These are phyloP conservation scores for Ceratotherium simum DNA, from an alignment of 2,113 vertebrate genomes.

Conservation along the genomic window DNA sequence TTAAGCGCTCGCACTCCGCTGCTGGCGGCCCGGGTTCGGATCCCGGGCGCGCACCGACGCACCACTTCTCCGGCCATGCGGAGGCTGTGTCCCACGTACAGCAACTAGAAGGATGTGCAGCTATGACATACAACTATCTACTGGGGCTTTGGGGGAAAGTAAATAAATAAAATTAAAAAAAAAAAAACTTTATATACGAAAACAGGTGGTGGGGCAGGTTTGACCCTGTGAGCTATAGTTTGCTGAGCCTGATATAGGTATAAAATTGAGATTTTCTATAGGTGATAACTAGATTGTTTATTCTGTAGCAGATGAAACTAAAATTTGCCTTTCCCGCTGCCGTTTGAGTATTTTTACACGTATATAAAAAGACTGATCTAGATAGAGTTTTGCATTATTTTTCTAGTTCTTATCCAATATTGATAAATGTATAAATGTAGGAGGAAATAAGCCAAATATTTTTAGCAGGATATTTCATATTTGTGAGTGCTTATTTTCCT, in stretches of 20 bases:
- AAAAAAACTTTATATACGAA: constrained; percentile 18
- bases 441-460: constrained; percentile 3
- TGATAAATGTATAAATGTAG: background rate
- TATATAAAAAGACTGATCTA: background rate
- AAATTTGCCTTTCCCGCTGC: background rate
- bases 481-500: background rate
- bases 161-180: too few relatives aligned
- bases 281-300: background rate
- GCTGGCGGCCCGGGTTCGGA: too few relatives aligned
- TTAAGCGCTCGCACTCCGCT: too few relatives aligned
- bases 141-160: too few relatives aligned
- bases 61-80: too few relatives aligned
- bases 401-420: constrained; percentile 29
- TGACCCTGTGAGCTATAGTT: background rate
- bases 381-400: background rate
- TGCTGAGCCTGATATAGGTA: background rate
- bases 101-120: too few relatives aligned
- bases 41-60: too few relatives aligned
- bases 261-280: constrained; percentile 41
- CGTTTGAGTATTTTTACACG: background rate
- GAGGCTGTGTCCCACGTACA: too few relatives aligned
- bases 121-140: too few relatives aligned
- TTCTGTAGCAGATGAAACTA: background rate
- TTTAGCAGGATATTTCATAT: background rate
- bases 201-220: background rate